Base-by-base conservation (phyloP, 2,888 invertebrate genomes). In the Drosophila mayaguana region DNA sequence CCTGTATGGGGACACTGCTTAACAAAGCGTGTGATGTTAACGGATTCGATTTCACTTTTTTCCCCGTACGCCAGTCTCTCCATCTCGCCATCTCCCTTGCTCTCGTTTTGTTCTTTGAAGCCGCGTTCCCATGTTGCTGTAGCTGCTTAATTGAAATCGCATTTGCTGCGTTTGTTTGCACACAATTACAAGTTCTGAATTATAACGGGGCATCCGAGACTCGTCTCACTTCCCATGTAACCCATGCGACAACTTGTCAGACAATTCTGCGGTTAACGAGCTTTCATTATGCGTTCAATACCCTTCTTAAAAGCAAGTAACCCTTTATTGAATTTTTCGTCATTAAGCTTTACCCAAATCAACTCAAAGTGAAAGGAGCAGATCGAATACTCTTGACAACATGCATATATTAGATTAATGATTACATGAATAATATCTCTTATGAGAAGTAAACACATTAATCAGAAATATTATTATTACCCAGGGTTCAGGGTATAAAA, bases 1-100 rank as follows among this genome's bases (percentile, higher is more conserved):
- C 54, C 56, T 53, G 25, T 48, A 20, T 53, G 62, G 59, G 53
- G 34, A 25, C 45, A 34, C 56, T 71, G 80, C 63, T 69, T 72
- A 80, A 77, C 80, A 81, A 73, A 83, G 69, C 83, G 78, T 78
- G 81, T 69, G 78, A 81, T 76, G 79, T 84, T 79, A 68, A 77
- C 79, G 77, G 81, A 81, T 89, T 84, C 84, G 87, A 85, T 85
- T 85, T 85, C 84, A 85, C 87, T 88, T 70, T 73, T 78, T 70
- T 53, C 61, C 34, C 22, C 11, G 40, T 8, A 40, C n/a, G n/a
- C n/a, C 40, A 40, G 7, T n/a, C 14, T 28, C 51, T 4, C 34
- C 12, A 11, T 6, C 22, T 7, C n/a, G 3, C 38, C 2, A n/a
- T 9, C 18, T 16, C 55, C 4, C 14, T 14, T 6, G 11, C 42